Evolutionary conservation across 2,888 invertebrate species (phyloP), one percentile per base, ranked within the genome.

Genomic region (Lochmaea capreae): DNA sequence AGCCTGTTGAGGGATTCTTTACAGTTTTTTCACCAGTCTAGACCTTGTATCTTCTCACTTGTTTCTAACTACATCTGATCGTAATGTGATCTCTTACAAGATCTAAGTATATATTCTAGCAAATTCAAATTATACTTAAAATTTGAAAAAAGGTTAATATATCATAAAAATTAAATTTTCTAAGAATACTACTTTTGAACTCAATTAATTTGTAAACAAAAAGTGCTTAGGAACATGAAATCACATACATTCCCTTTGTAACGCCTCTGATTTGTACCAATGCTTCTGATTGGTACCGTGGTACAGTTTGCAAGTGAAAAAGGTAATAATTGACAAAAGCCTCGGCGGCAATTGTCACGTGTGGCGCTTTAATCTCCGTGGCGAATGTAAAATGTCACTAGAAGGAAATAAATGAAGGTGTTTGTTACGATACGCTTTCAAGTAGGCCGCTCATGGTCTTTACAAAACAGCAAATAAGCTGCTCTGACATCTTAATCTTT

Each of bases 361-460:
- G 85, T 83, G 76, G 77, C 79, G 77, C 81, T 82, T 82, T 86
- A 87, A 87, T 86, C 87, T 84, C 84, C 86, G 84, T 87, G 84
- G 82, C 87, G 84, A 87, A 87, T 87, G 85, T 83, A 82, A 85
- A 84, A 85, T 84, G 87, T 87, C 87, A 87, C 87, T 86, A 85
- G 84, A 82, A 82, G 82, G 84, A 86, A 86, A 87, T 87, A 87
- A 87, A 87, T 87, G 87, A 84, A 85, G 85, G 84, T 86, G 85
- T 87, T 86, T 85, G 84, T 81, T 80, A 77, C 77, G 65, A 61
- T 71, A 76, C 65, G 74, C 77, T 78, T 80, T 80, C 79, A 77
- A 78, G 76, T 77, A 75, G 71, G 72, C 81, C 80, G 80, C 79
- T 74, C 57, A 58, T 66, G 52, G 65, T 70, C 72, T 61, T 73